Evolutionary conservation across 2,797 vertebrate genomes (phyloP).

Genomic region (Crenuchus spilurus): DNA sequence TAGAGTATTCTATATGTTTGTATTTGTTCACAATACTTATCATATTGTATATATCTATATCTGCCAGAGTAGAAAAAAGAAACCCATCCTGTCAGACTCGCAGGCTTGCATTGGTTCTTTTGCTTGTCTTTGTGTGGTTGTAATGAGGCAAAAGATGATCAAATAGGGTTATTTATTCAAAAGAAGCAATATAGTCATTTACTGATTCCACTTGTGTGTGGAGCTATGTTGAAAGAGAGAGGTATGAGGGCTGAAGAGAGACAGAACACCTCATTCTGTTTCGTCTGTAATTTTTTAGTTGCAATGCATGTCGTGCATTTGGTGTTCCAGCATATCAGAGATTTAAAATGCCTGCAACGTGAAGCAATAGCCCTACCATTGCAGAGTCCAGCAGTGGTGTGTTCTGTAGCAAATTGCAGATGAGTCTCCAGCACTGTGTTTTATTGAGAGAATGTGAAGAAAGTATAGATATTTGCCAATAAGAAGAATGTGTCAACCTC

Average conservation of each 20-base stretch:
- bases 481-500: constrained; percentile 31
- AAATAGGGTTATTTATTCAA: constrained; percentile 20
- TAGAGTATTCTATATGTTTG: constrained; percentile 28
- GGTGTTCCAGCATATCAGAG: constrained; percentile 49
- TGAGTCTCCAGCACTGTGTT: constrained; percentile 51
- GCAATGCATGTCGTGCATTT: constrained; percentile 54
- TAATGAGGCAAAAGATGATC: constrained; percentile 27
- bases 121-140: constrained; percentile 44
- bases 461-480: constrained; percentile 36
- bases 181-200: constrained; percentile 12
- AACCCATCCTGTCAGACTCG: constrained; percentile 26
- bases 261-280: constrained; percentile 12
- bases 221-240: constrained; percentile 2
- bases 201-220: constrained; percentile 7
- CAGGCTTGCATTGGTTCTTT: constrained; percentile 45
- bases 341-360: constrained; percentile 49
- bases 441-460: constrained; percentile 48
- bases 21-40: constrained; percentile 42
- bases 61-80: constrained; percentile 28
- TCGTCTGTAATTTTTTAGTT: constrained; percentile 36
- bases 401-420: constrained; percentile 48
- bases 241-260: not conserved
- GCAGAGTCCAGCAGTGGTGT: constrained; percentile 40
- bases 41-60: constrained; percentile 32
- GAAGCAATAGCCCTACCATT: constrained; percentile 54